phyloP scores from a whole-genome alignment of 2,888 invertebrate genomes.

The Limnephilus lunatus region DNA sequence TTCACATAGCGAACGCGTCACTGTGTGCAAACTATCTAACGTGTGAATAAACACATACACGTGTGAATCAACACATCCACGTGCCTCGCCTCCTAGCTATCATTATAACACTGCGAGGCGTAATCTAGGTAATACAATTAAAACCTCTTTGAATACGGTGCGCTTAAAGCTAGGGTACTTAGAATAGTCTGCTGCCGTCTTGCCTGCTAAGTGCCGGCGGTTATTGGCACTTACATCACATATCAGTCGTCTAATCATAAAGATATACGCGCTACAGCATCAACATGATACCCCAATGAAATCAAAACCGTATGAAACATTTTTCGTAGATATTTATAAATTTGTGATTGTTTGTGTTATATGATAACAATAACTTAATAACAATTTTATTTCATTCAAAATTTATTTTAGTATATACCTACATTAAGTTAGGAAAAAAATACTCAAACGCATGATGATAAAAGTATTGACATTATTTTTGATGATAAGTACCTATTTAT shows the following conservation, averaged over 20 bases:
- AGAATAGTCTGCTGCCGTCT: slow-evolving; percentile 14
- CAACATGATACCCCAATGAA: neutral
- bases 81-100: neutral
- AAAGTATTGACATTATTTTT: too few species aligned
- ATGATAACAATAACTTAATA: too few species aligned
- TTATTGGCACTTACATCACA: slow-evolving; percentile 38
- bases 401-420: too few species aligned
- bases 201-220: slow-evolving; percentile 16
- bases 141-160: neutral
- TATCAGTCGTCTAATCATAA: neutral
- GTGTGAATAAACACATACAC: neutral
- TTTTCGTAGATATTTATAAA: neutral
- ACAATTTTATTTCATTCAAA: too few species aligned
- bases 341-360: neutral
- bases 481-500: too few species aligned
- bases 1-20: neutral
- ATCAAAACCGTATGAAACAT: neutral
- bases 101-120: neutral
- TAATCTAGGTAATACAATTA: slow-evolving; percentile 28
- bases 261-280: neutral
- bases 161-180: neutral
- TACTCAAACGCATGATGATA: too few species aligned
- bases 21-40: neutral
- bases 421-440: too few species aligned
- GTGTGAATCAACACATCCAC: neutral